Evolutionary conservation across 2,797 vertebrate species (phyloP).

Genomic region (Sebastes minor): DNA sequence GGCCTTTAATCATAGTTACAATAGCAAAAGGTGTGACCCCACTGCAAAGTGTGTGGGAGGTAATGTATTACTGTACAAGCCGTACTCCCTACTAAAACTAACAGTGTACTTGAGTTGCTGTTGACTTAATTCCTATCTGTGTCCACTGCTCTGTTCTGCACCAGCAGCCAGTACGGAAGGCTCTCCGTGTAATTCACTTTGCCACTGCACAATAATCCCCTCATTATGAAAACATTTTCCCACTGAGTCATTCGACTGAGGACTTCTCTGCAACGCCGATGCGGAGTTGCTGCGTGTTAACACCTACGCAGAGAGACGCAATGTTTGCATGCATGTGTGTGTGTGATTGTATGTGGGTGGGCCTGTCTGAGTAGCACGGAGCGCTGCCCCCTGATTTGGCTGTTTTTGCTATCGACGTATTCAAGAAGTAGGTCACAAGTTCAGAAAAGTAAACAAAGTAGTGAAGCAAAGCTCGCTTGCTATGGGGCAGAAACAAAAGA

Average conservation of each 20-base stretch:
- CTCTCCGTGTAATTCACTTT: conserved; percentile 66
- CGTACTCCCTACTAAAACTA: not conserved
- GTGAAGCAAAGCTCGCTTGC: not conserved
- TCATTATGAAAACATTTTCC: conserved; percentile 69
- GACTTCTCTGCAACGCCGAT: conserved; percentile 26
- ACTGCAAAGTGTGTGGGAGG: not conserved
- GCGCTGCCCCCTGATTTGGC: not conserved
- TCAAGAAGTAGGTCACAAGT: not conserved
- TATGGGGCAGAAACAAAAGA: conserved; percentile 4
- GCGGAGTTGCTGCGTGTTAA: conserved; percentile 24
- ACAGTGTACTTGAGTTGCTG: conserved; percentile 10
- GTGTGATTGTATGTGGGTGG: not conserved
- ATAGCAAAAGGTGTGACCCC: not conserved
- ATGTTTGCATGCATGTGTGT: not conserved
- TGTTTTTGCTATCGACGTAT: not conserved
- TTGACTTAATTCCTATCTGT: conserved; percentile 36
- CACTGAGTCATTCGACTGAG: conserved; percentile 54
- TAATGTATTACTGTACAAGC: not conserved
- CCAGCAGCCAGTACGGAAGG: conserved; percentile 34
- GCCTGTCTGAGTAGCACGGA: not conserved
- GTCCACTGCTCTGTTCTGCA: conserved; percentile 45
- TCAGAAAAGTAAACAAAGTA: not conserved
- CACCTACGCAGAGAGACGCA: conserved; percentile 31
- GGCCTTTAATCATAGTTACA: not conserved
- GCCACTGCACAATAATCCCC: conserved; percentile 65